These are phyloP conservation scores for Prunella fulvescens DNA, from an alignment of 2,113 vertebrate genomes.

Conservation along the genomic window DNA sequence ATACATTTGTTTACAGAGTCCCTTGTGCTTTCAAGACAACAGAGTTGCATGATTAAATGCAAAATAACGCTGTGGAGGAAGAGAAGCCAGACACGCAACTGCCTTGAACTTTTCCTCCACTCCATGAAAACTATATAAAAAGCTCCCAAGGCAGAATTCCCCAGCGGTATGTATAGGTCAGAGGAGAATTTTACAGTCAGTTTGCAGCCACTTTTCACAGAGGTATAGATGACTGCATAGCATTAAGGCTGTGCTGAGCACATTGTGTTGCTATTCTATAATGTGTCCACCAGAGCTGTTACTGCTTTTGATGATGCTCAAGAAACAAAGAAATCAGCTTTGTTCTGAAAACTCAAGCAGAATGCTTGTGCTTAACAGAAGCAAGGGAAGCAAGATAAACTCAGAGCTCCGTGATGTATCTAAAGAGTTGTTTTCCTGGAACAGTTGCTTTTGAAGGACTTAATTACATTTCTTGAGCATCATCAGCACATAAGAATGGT, in stretches of 20 bases:
- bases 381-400: background rate
- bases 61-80: background rate
- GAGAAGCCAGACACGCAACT: background rate
- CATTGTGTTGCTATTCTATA: background rate
- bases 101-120: background rate
- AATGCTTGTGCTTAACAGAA: background rate
- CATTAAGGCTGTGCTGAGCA: background rate
- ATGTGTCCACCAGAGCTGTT: background rate
- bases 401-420: background rate
- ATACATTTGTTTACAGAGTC: background rate
- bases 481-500: background rate
- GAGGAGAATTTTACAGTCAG: background rate
- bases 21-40: background rate
- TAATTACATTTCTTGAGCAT: background rate
- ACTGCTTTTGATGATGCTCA: background rate
- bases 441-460: background rate
- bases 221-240: background rate
- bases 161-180: background rate
- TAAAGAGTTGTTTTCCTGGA: background rate
- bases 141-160: background rate
- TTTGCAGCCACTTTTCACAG: constrained; percentile 1
- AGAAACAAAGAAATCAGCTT: background rate
- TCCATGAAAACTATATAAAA: background rate
- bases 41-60: background rate
- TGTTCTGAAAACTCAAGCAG: background rate